phyloP scores from a whole-genome alignment of 1,140 invertebrate genomes.

The Euglossa dilemma region DNA sequence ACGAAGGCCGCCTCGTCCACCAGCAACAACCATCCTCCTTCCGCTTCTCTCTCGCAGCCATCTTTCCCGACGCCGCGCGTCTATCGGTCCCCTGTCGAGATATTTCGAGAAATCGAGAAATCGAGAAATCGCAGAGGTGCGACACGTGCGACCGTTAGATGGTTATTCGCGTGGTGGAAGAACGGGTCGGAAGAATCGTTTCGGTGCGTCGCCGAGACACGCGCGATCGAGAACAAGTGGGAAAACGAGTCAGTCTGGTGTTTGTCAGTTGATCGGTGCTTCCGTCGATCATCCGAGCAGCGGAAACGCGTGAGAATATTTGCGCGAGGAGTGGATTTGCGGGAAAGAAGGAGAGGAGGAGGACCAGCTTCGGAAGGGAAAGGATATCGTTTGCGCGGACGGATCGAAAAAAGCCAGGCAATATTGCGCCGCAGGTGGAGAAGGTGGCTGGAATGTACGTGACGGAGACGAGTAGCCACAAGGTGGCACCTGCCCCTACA shows the following conservation, averaged over 20 bases:
- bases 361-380: not conserved
- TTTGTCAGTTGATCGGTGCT: not conserved
- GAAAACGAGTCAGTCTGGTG: not conserved
- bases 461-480: constrained; percentile 76
- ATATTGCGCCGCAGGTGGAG: constrained; percentile 71
- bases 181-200: not conserved
- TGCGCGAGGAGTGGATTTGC: not conserved
- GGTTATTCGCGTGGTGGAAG: too few species aligned
- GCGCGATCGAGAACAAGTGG: not conserved
- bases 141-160: not conserved
- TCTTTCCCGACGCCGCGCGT: not conserved
- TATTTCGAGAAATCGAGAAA: too few species aligned
- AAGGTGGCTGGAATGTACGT: constrained; percentile 72
- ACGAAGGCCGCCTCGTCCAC: too few species aligned
- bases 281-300: not conserved
- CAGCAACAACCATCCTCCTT: too few species aligned
- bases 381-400: not conserved
- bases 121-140: too few species aligned
- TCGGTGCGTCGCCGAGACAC: constrained; percentile 13
- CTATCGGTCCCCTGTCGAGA: not conserved
- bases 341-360: not conserved
- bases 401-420: constrained; percentile 42
- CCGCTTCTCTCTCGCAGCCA: not conserved
- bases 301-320: not conserved
- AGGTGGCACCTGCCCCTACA: constrained; percentile 65